Evolutionary conservation across 2,888 invertebrate species (phyloP).

Genomic region (Pteria penguin): DNA sequence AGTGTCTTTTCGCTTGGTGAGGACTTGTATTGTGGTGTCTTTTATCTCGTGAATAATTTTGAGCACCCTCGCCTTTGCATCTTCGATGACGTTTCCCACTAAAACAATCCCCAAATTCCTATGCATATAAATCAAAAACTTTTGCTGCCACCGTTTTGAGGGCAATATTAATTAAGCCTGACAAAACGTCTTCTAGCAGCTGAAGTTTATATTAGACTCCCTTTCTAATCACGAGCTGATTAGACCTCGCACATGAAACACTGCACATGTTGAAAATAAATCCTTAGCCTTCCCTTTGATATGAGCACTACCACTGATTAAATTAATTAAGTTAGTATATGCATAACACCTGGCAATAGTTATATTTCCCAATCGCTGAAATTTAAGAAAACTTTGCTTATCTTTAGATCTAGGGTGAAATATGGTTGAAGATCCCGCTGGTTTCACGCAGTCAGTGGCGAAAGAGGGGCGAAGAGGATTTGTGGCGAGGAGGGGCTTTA

Average conservation of each 20-base stretch:
- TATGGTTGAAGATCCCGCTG: not conserved
- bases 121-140: no score
- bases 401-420: constrained; percentile 6
- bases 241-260: constrained; percentile 4
- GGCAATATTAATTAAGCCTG: constrained; percentile 25
- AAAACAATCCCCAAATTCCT: no score
- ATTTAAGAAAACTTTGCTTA: constrained; percentile 2
- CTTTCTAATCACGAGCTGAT: constrained; percentile 19
- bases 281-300: not conserved
- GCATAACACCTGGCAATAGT: constrained; percentile 7
- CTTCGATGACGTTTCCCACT: no score
- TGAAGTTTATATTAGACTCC: not conserved
- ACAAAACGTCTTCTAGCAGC: constrained; percentile 16
- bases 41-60: no score
- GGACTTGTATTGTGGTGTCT: no score
- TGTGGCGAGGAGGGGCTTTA: no score
- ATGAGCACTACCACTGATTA: constrained; percentile 6
- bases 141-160: no score
- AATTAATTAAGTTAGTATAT: constrained; percentile 16
- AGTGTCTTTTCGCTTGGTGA: no score
- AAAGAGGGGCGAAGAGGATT: no score
- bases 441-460: not conserved
- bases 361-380: constrained; percentile 1
- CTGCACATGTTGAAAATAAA: constrained; percentile 14
- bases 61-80: no score